Conservation (phyloP, 2,888 invertebrate genomes). For the Amblyjoppa proteus region DNA sequence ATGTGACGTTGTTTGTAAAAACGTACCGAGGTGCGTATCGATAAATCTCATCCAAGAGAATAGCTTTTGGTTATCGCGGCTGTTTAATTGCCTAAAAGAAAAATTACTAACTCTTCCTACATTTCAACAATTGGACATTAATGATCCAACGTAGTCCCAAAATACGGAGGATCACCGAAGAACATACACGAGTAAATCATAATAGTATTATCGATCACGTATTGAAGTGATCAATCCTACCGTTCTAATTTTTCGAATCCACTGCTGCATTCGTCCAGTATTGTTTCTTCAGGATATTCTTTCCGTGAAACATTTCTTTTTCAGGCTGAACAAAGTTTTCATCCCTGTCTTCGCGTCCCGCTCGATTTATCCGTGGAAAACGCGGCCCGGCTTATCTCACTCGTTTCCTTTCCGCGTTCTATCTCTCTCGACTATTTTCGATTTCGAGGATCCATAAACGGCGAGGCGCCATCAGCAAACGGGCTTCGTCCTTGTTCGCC, state of each 20-base stretch:
- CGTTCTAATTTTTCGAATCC: too few relatives aligned
- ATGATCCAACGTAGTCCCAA: too few relatives aligned
- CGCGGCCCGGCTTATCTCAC: constrained; percentile 60
- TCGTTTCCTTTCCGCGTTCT: constrained; percentile 39
- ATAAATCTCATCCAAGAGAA: too few relatives aligned
- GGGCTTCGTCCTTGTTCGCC: constrained; percentile 46
- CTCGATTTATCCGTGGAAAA: constrained; percentile 47
- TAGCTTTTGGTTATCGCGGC: too few relatives aligned
- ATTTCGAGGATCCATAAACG: constrained; percentile 63
- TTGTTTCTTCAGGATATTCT: constrained; percentile 53
- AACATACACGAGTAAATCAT: too few relatives aligned
- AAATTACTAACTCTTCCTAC: too few relatives aligned
- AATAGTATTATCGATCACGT: too few relatives aligned
- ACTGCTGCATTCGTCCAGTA: constrained; percentile 13
- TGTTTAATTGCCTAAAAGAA: too few relatives aligned
- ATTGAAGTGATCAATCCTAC: too few relatives aligned
- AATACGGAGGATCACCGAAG: too few relatives aligned
- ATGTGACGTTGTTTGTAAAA: neutral
- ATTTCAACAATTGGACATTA: too few relatives aligned
- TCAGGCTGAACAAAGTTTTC: constrained; percentile 40
- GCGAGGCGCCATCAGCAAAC: constrained; percentile 54
- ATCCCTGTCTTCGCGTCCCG: constrained; percentile 46
- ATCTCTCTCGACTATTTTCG: constrained; percentile 58
- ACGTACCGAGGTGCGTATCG: too few relatives aligned
- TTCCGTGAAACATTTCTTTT: constrained; percentile 41